Percentiles rank a stretch among this genome's conserved stretches.
These are phyloP conservation scores for Eristalinus aeneus DNA, from an alignment of 2,888 invertebrate genomes.

Conservation along the genomic window DNA sequence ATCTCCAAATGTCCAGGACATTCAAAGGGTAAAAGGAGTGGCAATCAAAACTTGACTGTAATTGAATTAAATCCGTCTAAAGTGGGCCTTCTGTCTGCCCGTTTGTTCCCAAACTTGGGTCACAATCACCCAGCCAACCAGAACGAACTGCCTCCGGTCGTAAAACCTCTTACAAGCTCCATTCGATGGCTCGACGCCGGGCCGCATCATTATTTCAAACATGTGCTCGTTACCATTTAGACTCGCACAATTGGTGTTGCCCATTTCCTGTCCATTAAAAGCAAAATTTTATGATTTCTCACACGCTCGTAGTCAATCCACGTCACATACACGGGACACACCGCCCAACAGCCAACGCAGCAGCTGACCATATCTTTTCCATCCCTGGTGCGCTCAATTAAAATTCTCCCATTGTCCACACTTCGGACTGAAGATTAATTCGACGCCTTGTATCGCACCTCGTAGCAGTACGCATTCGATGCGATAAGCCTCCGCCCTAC, in stretches of 20 bases:
- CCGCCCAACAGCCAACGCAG: slow-evolving; percentile 30
- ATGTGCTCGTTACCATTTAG: slow-evolving; percentile 1
- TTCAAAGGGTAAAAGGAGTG: neutral
- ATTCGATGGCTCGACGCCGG: neutral
- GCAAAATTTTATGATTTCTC: slow-evolving; percentile 33
- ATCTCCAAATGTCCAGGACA: neutral
- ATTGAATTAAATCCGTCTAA: too few species aligned
- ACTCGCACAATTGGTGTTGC: neutral
- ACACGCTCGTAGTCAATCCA: slow-evolving; percentile 9
- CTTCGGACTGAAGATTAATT: slow-evolving; percentile 51
- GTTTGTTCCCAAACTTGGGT: neutral
- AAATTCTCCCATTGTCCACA: slow-evolving; percentile 49
- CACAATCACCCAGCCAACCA: neutral
- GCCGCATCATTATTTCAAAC: slow-evolving; percentile 3
- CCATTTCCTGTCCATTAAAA: slow-evolving; percentile 35
- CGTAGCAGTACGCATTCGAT: slow-evolving; percentile 22
- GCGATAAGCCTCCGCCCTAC: slow-evolving; percentile 35
- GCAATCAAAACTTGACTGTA: neutral
- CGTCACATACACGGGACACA: slow-evolving; percentile 7
- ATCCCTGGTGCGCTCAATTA: slow-evolving; percentile 49
- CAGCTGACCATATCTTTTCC: slow-evolving; percentile 24
- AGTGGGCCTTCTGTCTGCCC: too few species aligned
- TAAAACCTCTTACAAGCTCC: neutral
- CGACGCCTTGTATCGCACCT: slow-evolving; percentile 43
- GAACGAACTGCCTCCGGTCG: neutral